Base-by-base conservation (phyloP, 2,797 vertebrate genomes). In the Sebastes dallii region DNA sequence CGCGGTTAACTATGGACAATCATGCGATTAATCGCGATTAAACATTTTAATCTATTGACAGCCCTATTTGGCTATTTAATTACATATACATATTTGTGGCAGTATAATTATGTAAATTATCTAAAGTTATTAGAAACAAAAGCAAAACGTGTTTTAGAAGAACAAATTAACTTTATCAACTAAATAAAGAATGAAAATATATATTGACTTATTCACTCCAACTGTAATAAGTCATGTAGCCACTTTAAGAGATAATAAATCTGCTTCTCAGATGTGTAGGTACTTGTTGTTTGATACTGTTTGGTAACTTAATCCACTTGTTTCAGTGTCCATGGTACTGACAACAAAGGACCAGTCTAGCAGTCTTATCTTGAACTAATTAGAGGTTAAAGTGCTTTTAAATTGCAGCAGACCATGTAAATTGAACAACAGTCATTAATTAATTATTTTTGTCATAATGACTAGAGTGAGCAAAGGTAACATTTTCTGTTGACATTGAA, bases 11-110 rank as follows among this genome's bases (percentile, higher is more conserved):
- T 42, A 42, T 42, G 39, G 39, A 42, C 39, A 42, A 42, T 42
- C 14, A 42, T 0, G 0, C 7, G 7, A 46, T 46, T 46, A 46
- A 46, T 46, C 16, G 6, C 7, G 16, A 46, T 46, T 8, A 18
- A 46, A 46, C 16, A 46, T 46, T 46, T 46, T 18, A 46, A 46
- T 46, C 42, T 18, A 46, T 46, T 46, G 42, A 18, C 16, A 46
- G 16, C 42, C 42, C 16, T 46, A 46, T 46, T 46, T 46, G 42
- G 42, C 42, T 46, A 46, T 46, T 46, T 54, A 7, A 65, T 25
- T 65, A 42, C 30, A 62, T 12, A 56, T 25, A 24, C 22, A 60
- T 24, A 64, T 22, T 36, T 13, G 18, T 64, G n/a, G 20, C 11
- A 5, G 7, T 34, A 62, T 18, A 46, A 46, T 46, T 46, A 46